A percentile compares a stretch with the other conserved stretches of the same genome.
Evolutionary conservation across 2,113 vertebrate genomes (phyloP).

Genomic region (Sphyrna mokarran): DNA sequence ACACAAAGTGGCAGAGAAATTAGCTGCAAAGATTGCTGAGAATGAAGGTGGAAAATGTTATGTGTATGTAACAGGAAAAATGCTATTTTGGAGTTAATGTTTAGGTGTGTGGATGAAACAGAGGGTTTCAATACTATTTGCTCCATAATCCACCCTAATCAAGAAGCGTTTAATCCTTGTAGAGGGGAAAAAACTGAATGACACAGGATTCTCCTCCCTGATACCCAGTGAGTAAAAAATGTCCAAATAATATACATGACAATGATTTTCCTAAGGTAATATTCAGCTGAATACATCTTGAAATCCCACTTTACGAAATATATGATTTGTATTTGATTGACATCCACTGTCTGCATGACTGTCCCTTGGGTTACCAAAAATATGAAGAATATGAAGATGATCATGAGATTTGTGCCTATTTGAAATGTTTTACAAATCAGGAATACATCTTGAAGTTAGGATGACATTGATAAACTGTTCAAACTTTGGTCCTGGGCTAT

Average conservation of each 20-base stretch:
- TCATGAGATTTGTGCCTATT: background rate
- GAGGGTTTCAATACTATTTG: background rate
- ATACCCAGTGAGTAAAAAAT: background rate
- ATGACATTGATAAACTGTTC: slow-evolving; percentile 29
- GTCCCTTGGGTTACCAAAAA: too few species aligned
- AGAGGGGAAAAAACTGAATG: background rate
- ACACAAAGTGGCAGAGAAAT: background rate
- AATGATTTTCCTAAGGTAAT: background rate
- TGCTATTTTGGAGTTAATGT: background rate
- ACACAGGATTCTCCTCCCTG: background rate
- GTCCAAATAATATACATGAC: background rate
- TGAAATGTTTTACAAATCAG: background rate
- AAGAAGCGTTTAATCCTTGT: background rate
- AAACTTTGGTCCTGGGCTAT: background rate
- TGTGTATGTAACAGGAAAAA: background rate
- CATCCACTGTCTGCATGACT: background rate
- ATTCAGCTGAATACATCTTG: background rate
- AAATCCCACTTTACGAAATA: background rate
- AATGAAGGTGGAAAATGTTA: background rate
- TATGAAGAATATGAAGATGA: background rate
- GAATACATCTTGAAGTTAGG: background rate
- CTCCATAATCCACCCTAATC: background rate
- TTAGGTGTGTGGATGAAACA: background rate
- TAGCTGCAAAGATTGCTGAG: background rate
- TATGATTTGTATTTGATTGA: background rate